Percentiles rank a stretch among this genome's conserved stretches.
Conservation (phyloP, 64 coral and sea anemone genomes). For the Stylophora pistillata region DNA sequence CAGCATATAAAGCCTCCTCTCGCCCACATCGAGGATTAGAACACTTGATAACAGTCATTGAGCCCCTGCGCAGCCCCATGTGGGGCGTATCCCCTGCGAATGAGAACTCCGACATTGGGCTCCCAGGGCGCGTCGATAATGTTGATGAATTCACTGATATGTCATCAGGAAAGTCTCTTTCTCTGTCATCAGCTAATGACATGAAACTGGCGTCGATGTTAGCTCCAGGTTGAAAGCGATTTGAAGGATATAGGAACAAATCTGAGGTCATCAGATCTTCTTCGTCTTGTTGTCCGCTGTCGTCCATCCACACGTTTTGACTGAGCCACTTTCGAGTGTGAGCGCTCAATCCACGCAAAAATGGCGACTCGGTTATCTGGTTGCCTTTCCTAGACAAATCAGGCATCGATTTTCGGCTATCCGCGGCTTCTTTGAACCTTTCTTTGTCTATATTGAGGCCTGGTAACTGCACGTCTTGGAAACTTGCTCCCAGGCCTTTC, state of each 20-base stretch:
- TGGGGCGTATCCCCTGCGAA: constrained; percentile 80
- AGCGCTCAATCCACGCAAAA: constrained; percentile 61
- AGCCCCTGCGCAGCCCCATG: constrained; percentile 45
- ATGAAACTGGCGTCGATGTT: constrained; percentile 63
- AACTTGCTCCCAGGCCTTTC: constrained; percentile 2
- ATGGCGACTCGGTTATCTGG: constrained; percentile 25
- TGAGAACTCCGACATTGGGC: constrained; percentile 93
- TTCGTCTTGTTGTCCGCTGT: constrained; percentile 35
- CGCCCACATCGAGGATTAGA: constrained; percentile 68
- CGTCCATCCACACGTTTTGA: constrained; percentile 81
- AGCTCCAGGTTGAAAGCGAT: constrained; percentile 66
- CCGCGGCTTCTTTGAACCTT: constrained; percentile 43
- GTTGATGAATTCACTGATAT: constrained; percentile 61
- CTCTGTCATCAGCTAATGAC: constrained; percentile 46
- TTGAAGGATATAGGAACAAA: constrained; percentile 82
- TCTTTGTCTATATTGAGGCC: constrained; percentile 26
- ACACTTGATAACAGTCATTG: constrained; percentile 66
- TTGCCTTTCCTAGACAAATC: constrained; percentile 55
- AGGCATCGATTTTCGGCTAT: constrained; percentile 77
- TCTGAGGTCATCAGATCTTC: constrained; percentile 82
- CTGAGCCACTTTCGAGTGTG: constrained; percentile 89
- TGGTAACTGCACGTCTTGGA: constrained; percentile 30
- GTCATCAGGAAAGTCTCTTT: constrained; percentile 67
- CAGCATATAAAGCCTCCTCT: constrained; percentile 69
- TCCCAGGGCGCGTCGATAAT: constrained; percentile 71